Base-by-base conservation (phyloP, 2,797 vertebrate species). In the Babyrousa celebensis region DNA sequence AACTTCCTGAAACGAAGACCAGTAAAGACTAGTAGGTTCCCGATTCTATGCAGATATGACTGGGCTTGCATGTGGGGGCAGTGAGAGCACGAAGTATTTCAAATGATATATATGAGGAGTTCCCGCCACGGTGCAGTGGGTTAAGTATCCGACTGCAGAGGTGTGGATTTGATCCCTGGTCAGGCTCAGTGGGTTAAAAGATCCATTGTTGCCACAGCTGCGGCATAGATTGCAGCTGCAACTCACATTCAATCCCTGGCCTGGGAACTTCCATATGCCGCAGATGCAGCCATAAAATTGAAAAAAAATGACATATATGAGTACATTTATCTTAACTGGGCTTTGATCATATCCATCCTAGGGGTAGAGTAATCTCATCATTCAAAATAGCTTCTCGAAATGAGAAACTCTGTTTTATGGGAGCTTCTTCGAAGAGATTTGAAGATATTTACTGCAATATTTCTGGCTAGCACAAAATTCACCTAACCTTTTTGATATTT, bases 1-100 rank as follows among this genome's bases (percentile, higher is more conserved):
- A 91, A 56, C 74, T 82, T 86, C 68, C 92, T 52, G 4, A 85
- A 89, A 68, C 63, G 6, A 88, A 94, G 74, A 74, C 25, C 32
- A 10, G 43, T n/a, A 12, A 20, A 75, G 72, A 75, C 48, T 43
- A n/a, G 54, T n/a, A 32, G 32, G 15, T 15, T 60, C 82, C 36
- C 43, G 60, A 85, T 40, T 96, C 86, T 72, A 16, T 36, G 20
- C 65, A n/a, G 36, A 78, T 48, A 77, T 29, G 70, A 54, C 32
- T 18, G 84, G 43, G 17, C 32, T 85, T 77, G 90, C 40, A 9
- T 48, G 78, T n/a, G 7, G 40, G 27, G 72, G 67, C 78, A 43
- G 48, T 63, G 84, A 60, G 14, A 58, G 29, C 25, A 11, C 60
- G 32, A 83, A 92, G 52, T 43, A 86, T 74, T 62, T 89, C 29